Evolutionary conservation across 2,888 invertebrate species (phyloP), one percentile per base, ranked within the genome.

Genomic region (Synanthedon andrenaeformis): DNA sequence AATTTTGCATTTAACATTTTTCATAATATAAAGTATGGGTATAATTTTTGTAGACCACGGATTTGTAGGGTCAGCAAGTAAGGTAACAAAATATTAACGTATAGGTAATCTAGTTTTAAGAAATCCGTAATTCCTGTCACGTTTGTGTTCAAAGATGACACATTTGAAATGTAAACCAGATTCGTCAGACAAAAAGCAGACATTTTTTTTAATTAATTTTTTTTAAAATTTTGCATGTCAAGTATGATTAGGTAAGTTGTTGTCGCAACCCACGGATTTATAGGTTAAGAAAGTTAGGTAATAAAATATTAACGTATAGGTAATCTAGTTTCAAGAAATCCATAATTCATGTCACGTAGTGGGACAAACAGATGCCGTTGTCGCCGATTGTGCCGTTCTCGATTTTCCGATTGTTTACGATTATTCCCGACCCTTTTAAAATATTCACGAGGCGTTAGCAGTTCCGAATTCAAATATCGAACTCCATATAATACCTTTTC

Each of bases 351-450:
- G 57, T 57, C 62, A 61, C 60, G 62, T 61, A 57, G 54, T 23
- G 45, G 54, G 49, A 51, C 52, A 55, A 59, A 59, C 61, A 61
- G 58, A 58, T 58, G 61, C 52, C 58, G 19, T 55, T 56, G 45
- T 58, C 55, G 57, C 59, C 56, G 55, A 53, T 55, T 54, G 54
- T 56, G 56, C 54, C 53, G 53, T 56, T 53, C 55, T 49, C 55
- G 56, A 56, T 58, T 58, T 56, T 51, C 53, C 56, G 58, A 63
- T 63, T 62, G 60, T 60, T 63, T 62, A 61, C 57, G 54, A 55
- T 55, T 57, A 53, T 61, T 57, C 42, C 54, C 53, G 55, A 23
- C 52, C 55, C 58, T 54, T 56, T 57, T 59, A 55, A 59, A 56
- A 57, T 58, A 61, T 61, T 60, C 58, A 58, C 52, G 49, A 42